Evolutionary conservation across 2,113 vertebrate species (phyloP), one percentile per base, ranked within the genome.

Genomic region (Saiga tatarica): DNA sequence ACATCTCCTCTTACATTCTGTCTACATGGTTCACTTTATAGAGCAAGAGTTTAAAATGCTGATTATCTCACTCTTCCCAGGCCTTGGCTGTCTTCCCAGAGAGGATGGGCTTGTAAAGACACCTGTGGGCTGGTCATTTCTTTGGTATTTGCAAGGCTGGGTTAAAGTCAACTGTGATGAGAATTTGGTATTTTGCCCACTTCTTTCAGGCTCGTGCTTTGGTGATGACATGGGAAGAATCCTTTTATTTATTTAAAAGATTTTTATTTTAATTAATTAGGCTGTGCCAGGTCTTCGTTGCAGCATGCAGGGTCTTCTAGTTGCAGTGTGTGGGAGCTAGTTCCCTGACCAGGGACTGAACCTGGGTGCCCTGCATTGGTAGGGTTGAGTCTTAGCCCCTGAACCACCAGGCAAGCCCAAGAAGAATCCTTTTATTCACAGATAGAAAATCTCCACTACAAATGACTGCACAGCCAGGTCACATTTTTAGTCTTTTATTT

Each of bases 401-500:
- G 36, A 42, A 25, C 71, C 39, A 42, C 71, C 39, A 42, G 71
- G 39, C 12, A 76, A 76, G 7, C 25, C 21, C 71, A 14, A 42
- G 39, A 39, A 76, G 30, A 36, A 82, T 17, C 36, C 23, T 42
- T 76, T n/a, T 13, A 74, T 23, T 74, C 67, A 74, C n/a, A 59
- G n/a, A 53, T 2, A 39, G 84, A 94, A 67, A 94, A 86, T 6
- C 39, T 90, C 55, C 39, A 4, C 13, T 6, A 62, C 85, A 94
- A 42, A 97, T 2, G 10, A 67, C n/a, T 36, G 94, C 89, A 67
- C 67, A 87, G 71, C 0, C 96, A 96, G 23, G 2, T 78, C 50
- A 12, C 36, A 14, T 96, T 94, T 93, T 98, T 97, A 97, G 98
- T 98, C 97, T 99, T 99, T 99, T 99, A 98, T 98, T 98, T 97